Evolutionary conservation across 2,888 invertebrate species (phyloP), one percentile per base, ranked within the genome.

Genomic region (Tridacna gigas): DNA sequence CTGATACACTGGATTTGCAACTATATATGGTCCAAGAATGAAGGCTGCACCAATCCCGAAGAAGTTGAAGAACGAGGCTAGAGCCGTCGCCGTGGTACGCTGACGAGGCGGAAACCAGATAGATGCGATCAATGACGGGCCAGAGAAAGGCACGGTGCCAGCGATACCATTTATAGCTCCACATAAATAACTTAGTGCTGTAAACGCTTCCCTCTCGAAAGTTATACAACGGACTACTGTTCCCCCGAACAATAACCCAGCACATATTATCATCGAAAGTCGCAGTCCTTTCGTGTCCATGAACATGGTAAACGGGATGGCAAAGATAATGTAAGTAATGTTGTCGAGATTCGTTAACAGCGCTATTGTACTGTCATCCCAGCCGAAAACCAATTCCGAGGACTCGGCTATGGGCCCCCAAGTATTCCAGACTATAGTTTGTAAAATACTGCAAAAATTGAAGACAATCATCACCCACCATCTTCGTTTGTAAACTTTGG

Each of bases 401-500:
- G 94, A 93, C 75, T 91, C 90, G 5, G 94, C 92, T 56, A 95
- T 94, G 3, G 95, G 94, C 26, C 94, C 94, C 94, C 94, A 95
- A 26, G 95, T 95, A 89, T 95, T 95, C 94, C 94, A 94, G 9
- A 95, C 79, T 0, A 79, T 22, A 0, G 85, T 75, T 56, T 89
- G 86, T 20, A 84, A 76, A 47, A 60, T 65, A 25, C 77, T 77
- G 28, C 28, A 45, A 25, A 80, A 60, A 26, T 82, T 83, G 51
- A 87, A 89, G 13, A 88, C 71, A 4, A 65, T 61, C 74, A 90
- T 69, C 4, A 89, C 79, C 74, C 81, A 89, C 90, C 89, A 89
- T 71, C 88, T 56, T 67, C 88, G 56, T 26, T 67, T 78, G 74
- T 86, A 87, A 4, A 77, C 66, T n/a, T 48, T 28, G 15, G 71